A percentile compares a stretch with the other conserved stretches of the same genome.
phyloP scores from a whole-genome alignment of 2,113 vertebrate species.

The Fukomys damarensis region DNA sequence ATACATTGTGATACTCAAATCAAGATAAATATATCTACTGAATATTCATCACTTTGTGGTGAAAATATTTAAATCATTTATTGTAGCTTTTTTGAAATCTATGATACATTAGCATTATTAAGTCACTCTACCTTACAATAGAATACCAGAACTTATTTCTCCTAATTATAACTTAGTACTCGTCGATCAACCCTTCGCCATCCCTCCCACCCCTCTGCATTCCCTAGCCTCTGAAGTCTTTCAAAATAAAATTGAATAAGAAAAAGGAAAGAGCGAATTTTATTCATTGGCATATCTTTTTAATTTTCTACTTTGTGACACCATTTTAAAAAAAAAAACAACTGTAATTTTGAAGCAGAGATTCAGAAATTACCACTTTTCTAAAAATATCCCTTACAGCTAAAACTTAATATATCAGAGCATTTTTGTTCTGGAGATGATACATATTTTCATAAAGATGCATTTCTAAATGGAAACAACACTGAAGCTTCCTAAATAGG shows the following conservation, averaged over 20 bases:
- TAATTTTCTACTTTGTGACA: constrained; percentile 66
- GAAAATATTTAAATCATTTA: background rate
- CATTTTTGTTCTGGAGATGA: constrained; percentile 60
- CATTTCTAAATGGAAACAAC: constrained; percentile 72
- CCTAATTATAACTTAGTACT: background rate
- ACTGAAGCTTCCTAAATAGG: constrained; percentile 65
- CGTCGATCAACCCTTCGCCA: background rate
- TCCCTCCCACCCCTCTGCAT: background rate
- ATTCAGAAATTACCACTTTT: constrained; percentile 80
- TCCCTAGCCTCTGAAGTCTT: background rate
- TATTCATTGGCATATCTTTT: constrained; percentile 61
- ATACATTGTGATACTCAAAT: background rate
- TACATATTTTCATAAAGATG: constrained; percentile 83
- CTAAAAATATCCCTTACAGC: constrained; percentile 77
- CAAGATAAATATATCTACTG: background rate
- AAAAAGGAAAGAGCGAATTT: constrained; percentile 10
- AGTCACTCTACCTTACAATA: background rate
- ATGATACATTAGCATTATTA: background rate
- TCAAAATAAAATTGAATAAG: constrained; percentile 31
- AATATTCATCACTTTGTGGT: background rate
- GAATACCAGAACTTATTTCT: background rate
- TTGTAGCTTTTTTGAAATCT: background rate
- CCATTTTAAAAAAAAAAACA: constrained; percentile 55
- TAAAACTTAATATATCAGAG: constrained; percentile 75
- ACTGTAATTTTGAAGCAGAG: constrained; percentile 75